Conservation (phyloP, 1,140 invertebrate species). For the Dolichoris vasculosae region DNA sequence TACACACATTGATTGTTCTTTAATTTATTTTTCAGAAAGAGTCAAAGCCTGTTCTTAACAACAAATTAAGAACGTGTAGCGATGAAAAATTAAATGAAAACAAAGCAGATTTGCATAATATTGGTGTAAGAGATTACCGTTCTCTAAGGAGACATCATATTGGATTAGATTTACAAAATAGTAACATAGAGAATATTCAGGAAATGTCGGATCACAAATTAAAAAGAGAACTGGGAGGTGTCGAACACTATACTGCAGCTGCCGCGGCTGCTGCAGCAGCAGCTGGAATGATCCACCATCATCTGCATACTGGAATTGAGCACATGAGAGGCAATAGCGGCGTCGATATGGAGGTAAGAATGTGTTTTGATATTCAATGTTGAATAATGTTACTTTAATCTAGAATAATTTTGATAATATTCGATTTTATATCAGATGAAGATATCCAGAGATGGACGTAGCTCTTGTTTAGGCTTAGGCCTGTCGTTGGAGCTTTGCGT, state of each 20-base stretch:
- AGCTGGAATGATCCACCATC: slow-evolving; percentile 53
- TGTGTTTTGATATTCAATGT: neutral
- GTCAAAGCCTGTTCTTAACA: slow-evolving; percentile 40
- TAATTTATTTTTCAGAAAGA: slow-evolving; percentile 25
- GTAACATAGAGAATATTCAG: slow-evolving; percentile 48
- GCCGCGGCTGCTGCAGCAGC: slow-evolving; percentile 47
- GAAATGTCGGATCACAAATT: slow-evolving; percentile 48
- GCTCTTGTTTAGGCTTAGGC: slow-evolving; percentile 71
- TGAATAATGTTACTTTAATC: neutral
- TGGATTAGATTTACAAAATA: slow-evolving; percentile 50
- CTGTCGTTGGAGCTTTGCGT: slow-evolving; percentile 88
- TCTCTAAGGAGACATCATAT: slow-evolving; percentile 49
- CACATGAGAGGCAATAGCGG: slow-evolving; percentile 49
- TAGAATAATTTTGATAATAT: neutral
- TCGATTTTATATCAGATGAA: slow-evolving; percentile 65
- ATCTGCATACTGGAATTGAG: slow-evolving; percentile 46
- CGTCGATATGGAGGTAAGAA: slow-evolving; percentile 47
- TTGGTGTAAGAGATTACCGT: slow-evolving; percentile 48
- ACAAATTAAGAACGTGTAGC: slow-evolving; percentile 40
- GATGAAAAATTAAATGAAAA: slow-evolving; percentile 47
- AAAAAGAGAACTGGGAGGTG: slow-evolving; percentile 47
- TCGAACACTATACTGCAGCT: slow-evolving; percentile 36
- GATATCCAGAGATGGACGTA: slow-evolving; percentile 71
- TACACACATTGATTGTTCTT: neutral
- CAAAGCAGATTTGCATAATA: slow-evolving; percentile 36